Evolutionary conservation across 92 coral and sea anemone species (phyloP).

Genomic region (Desmophyllum pertusum): DNA sequence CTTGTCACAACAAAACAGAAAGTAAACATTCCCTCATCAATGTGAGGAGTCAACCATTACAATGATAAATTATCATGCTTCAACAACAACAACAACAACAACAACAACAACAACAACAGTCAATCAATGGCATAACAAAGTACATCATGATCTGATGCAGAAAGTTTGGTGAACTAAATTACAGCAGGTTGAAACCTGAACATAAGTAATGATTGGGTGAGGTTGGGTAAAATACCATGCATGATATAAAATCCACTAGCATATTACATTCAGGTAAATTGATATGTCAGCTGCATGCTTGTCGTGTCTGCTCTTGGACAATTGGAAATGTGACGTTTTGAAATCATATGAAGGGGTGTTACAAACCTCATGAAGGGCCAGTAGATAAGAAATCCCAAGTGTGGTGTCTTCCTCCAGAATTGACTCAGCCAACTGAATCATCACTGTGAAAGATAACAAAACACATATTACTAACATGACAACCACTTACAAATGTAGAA

Average conservation of each 20-base stretch:
- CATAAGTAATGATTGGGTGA: too few relatives aligned
- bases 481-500: too few relatives aligned
- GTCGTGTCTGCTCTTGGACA: neutral
- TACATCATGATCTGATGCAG: neutral
- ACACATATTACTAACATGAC: neutral
- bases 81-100: too few relatives aligned
- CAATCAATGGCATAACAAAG: too few relatives aligned
- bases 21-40: neutral
- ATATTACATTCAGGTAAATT: neutral
- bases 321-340: neutral
- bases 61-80: too few relatives aligned
- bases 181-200: too few relatives aligned
- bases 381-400: constrained; percentile 79
- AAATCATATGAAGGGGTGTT: neutral
- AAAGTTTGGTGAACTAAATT: neutral
- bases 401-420: constrained; percentile 69
- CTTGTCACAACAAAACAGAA: too few relatives aligned
- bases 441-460: constrained; percentile 52
- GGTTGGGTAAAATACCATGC: too few relatives aligned
- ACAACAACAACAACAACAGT: too few relatives aligned
- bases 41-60: too few relatives aligned
- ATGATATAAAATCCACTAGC: neutral
- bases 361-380: constrained; percentile 85
- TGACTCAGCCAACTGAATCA: constrained; percentile 79
- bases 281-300: too few relatives aligned